phyloP scores from a whole-genome alignment of 2,888 invertebrate genomes.

The Autographa pulchrina region DNA sequence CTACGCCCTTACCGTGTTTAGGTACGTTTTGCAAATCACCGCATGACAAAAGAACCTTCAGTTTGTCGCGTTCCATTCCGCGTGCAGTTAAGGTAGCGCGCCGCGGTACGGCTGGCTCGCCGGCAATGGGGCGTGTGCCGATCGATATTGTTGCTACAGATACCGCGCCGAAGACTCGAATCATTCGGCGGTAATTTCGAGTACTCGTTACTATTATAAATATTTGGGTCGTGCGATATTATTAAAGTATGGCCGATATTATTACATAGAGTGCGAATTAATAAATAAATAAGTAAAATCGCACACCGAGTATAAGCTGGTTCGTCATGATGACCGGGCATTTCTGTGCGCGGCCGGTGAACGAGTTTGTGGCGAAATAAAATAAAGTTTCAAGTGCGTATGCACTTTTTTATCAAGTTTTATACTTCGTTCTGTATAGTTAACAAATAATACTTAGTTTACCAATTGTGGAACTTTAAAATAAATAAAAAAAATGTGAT shows the following conservation, averaged over 20 bases:
- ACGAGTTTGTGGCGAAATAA: conserved; percentile 52
- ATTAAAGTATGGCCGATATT: conserved; percentile 20
- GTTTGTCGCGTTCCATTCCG: conserved; percentile 77
- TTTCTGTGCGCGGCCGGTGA: conserved; percentile 58
- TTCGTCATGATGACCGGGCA: conserved; percentile 68
- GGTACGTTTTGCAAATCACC: conserved; percentile 78
- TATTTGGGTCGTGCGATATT: conserved; percentile 54
- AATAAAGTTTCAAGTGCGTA: conserved; percentile 53
- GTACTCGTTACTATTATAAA: conserved; percentile 65
- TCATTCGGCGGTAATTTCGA: conserved; percentile 82
- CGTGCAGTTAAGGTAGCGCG: conserved; percentile 64
- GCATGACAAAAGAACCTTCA: conserved; percentile 70
- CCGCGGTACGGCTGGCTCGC: conserved; percentile 58
- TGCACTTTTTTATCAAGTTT: conserved; percentile 47
- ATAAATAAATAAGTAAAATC: conserved; percentile 13
- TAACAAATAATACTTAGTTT: conserved; percentile 7
- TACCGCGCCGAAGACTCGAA: conserved; percentile 72
- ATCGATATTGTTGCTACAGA: conserved; percentile 79
- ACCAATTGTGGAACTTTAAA: not conserved
- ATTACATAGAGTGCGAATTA: conserved; percentile 25
- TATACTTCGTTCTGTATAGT: conserved; percentile 26
- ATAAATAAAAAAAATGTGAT: too few relatives aligned
- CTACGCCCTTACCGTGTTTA: conserved; percentile 84
- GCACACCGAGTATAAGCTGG: conserved; percentile 19
- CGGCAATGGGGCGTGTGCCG: conserved; percentile 81